Evolutionary conservation across 2,113 vertebrate species (phyloP).

Genomic region (Chauna torquata): DNA sequence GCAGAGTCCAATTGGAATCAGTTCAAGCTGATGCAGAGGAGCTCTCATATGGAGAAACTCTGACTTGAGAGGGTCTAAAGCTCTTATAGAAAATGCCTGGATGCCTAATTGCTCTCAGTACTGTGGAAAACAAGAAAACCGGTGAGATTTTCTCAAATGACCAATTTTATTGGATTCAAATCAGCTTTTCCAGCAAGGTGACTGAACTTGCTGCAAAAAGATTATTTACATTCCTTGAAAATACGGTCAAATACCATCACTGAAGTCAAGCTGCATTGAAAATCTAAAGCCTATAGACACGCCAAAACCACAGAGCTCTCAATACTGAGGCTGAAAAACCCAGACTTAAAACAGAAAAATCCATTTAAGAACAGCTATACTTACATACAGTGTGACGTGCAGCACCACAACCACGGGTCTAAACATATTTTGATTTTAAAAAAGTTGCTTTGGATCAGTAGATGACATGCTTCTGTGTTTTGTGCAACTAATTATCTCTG

Average conservation of each 20-base stretch:
- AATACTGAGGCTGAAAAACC: neutral
- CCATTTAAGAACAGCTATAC: neutral
- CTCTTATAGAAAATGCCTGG: neutral
- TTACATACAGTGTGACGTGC: neutral
- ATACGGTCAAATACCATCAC: neutral
- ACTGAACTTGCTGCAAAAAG: neutral
- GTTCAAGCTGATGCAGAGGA: neutral
- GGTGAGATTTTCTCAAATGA: neutral
- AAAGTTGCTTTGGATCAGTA: neutral
- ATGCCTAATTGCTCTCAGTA: neutral
- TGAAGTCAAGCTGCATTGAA: neutral
- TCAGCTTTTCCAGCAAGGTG: neutral
- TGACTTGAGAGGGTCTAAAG: neutral
- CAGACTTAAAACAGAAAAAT: neutral
- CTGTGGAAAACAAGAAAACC: neutral
- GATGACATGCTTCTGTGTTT: neutral
- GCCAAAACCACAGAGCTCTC: neutral
- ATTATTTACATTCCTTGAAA: neutral
- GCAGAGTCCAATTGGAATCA: neutral
- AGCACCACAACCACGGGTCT: neutral
- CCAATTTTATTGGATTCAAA: neutral
- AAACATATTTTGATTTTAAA: neutral
- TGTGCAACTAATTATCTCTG: neutral
- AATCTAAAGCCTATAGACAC: neutral
- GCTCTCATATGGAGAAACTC: neutral